phyloP scores from a whole-genome alignment of 2,888 invertebrate species.

The Sphaerophoria taeniata region DNA sequence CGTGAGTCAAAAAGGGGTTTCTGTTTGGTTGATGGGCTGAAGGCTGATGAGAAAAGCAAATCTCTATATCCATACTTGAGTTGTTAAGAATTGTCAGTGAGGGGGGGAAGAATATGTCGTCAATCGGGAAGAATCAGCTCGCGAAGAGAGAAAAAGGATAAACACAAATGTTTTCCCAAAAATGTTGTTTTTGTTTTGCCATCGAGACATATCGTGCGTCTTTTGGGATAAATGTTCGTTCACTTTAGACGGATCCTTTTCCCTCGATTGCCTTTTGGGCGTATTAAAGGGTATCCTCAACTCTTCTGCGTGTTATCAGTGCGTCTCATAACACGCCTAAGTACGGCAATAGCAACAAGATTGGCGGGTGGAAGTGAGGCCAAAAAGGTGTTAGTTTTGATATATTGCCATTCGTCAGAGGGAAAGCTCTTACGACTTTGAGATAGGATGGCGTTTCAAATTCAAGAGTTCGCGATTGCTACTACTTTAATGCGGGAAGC shows the following conservation, averaged over 20 bases:
- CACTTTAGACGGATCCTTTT: not conserved
- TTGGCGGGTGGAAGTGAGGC: constrained; percentile 50
- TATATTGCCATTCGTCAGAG: constrained; percentile 28
- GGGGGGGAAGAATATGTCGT: constrained; percentile 44
- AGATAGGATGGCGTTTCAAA: constrained; percentile 22
- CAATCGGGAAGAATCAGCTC: constrained; percentile 63
- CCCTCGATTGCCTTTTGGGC: constrained; percentile 59
- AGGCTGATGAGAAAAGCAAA: constrained; percentile 2
- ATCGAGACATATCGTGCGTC: not conserved
- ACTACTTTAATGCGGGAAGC: constrained; percentile 3
- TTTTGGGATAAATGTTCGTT: too few relatives aligned
- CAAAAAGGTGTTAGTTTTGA: constrained; percentile 46
- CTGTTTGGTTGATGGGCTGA: not conserved
- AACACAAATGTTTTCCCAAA: constrained; percentile 60
- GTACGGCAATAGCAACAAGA: constrained; percentile 47
- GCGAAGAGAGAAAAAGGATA: constrained; percentile 59
- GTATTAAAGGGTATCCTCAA: not conserved
- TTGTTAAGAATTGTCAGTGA: not conserved
- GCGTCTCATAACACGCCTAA: constrained; percentile 70
- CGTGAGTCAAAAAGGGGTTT: constrained; percentile 59
- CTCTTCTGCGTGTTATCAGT: constrained; percentile 63
- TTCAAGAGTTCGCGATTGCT: not conserved
- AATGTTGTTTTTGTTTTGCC: constrained; percentile 49
- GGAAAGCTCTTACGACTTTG: constrained; percentile 7
- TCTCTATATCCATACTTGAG: constrained; percentile 2